These are phyloP conservation scores for Tauraco hartlaubi DNA, from an alignment of 2,797 vertebrate genomes.

Conservation along the genomic window DNA sequence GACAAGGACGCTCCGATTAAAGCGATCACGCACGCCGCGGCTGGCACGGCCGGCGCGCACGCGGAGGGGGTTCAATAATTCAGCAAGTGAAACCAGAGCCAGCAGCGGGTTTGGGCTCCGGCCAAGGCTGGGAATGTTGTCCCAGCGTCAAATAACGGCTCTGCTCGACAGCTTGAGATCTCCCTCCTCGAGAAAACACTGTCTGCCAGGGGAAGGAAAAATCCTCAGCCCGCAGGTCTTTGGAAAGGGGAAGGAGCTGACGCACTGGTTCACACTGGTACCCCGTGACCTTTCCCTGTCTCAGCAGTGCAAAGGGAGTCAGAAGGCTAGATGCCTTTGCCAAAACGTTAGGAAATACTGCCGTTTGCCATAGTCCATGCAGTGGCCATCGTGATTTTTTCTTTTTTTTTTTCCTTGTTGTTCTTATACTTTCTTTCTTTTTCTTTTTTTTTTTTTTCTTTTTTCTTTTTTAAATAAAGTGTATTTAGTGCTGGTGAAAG, in stretches of 20 bases:
- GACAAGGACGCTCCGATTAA: not conserved
- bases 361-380: not conserved
- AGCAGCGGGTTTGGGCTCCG: not conserved
- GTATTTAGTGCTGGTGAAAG: constrained; percentile 54
- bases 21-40: not conserved
- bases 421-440: not conserved
- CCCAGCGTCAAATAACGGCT: not conserved
- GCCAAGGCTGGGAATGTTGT: not conserved
- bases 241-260: not conserved
- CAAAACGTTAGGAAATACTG: not conserved
- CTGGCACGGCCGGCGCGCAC: fast-evolving
- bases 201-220: not conserved
- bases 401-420: not conserved
- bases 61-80: constrained; percentile 32
- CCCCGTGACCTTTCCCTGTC: not conserved
- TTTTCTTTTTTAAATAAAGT: constrained; percentile 20
- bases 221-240: not conserved
- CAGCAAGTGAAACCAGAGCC: not conserved
- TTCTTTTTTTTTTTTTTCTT: not conserved
- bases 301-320: not conserved
- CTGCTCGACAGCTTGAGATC: not conserved
- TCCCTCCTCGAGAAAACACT: not conserved
- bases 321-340: not conserved
- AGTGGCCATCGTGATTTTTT: not conserved
- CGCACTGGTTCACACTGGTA: not conserved